These are phyloP conservation scores for Rafetus swinhoei DNA, from an alignment of 2,113 vertebrate genomes.

Conservation along the genomic window DNA sequence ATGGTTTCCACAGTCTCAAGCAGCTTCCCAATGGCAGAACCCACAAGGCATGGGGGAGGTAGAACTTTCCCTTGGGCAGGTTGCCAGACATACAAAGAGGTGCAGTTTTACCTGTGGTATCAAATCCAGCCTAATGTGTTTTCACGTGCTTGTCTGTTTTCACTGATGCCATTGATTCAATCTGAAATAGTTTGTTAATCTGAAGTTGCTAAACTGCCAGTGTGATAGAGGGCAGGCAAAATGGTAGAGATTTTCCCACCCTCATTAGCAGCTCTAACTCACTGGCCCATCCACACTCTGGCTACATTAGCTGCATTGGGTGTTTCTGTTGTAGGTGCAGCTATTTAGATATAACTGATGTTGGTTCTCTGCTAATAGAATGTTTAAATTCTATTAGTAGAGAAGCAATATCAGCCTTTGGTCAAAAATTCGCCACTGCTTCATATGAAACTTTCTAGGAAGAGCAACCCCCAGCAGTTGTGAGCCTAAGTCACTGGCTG, in stretches of 20 bases:
- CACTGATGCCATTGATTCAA: background rate
- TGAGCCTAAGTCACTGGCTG: background rate
- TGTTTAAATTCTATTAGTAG: background rate
- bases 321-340: constrained; percentile 28
- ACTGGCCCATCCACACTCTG: background rate
- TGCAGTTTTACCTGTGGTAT: background rate
- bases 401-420: background rate
- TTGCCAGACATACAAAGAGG: background rate
- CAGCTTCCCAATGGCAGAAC: background rate
- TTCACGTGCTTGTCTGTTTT: background rate
- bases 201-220: background rate
- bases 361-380: constrained; percentile 62
- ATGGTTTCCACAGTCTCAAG: background rate
- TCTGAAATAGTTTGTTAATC: background rate
- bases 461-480: constrained; percentile 20
- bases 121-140: background rate
- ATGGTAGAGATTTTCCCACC: constrained; percentile 12
- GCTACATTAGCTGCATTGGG: constrained; percentile 19
- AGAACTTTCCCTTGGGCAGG: background rate
- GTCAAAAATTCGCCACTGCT: constrained; percentile 20
- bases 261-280: constrained; percentile 34
- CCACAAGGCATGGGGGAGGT: background rate
- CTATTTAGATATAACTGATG: constrained; percentile 56
- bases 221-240: constrained; percentile 17
- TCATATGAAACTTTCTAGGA: constrained; percentile 29